These are phyloP conservation scores for Yponomeuta plumbellus DNA, from an alignment of 2,888 invertebrate genomes.

Conservation along the genomic window DNA sequence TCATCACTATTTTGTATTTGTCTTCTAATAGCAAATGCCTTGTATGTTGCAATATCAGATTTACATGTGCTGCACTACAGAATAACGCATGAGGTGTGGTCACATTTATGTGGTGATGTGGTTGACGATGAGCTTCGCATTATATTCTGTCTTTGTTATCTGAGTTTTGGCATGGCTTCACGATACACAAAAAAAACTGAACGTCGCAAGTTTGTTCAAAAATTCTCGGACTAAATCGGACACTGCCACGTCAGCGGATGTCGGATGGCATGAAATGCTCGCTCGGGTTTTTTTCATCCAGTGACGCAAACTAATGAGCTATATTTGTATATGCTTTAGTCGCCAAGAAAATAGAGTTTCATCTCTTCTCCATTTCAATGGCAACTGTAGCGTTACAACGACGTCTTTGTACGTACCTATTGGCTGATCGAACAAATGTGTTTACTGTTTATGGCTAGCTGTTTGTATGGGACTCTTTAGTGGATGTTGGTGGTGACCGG, in stretches of 20 bases:
- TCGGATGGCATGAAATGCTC: not conserved
- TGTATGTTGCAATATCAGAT: not conserved
- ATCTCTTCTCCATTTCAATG: not conserved
- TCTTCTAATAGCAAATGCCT: not conserved
- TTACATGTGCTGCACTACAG: conserved; percentile 33
- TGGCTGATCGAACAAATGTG: not conserved
- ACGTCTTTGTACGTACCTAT: not conserved
- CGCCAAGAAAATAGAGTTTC: not conserved
- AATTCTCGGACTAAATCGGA: conserved; percentile 13
- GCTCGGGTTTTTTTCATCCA: not conserved
- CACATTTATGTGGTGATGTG: not conserved
- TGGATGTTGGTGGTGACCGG: not conserved
- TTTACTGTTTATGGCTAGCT: not conserved
- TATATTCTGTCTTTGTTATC: not conserved
- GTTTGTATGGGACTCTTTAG: not conserved
- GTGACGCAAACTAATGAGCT: not conserved
- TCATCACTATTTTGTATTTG: conserved; percentile 3
- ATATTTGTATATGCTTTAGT: not conserved
- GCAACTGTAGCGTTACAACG: not conserved
- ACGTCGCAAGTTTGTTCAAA: conserved; percentile 11
- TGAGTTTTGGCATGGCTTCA: conserved; percentile 3
- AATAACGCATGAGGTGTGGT: conserved; percentile 53
- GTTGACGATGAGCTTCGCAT: conserved; percentile 19
- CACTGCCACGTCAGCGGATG: conserved; percentile 1
- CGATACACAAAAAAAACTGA: not conserved